A percentile compares a stretch with the other conserved stretches of the same genome.
These are phyloP conservation scores for Xestia xanthographa DNA, from an alignment of 2,888 invertebrate genomes.

Conservation along the genomic window DNA sequence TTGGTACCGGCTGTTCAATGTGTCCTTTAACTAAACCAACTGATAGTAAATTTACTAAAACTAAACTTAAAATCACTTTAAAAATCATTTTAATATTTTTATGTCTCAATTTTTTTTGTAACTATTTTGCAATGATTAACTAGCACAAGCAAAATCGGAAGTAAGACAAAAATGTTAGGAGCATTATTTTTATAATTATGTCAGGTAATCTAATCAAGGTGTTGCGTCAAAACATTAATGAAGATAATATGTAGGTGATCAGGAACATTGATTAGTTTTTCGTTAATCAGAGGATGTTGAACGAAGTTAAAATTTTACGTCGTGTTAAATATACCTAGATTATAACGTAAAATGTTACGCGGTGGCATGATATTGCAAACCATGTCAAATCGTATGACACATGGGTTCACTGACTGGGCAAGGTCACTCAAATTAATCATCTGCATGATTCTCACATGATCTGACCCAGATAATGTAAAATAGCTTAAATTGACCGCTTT, in stretches of 20 bases:
- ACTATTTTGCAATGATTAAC: not conserved
- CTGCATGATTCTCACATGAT: not conserved
- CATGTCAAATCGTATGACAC: not conserved
- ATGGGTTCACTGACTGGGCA: not conserved
- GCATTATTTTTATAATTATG: constrained; percentile 42
- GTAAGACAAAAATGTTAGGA: not conserved
- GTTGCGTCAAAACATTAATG: not conserved
- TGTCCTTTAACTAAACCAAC: constrained; percentile 47
- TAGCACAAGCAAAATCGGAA: constrained; percentile 8
- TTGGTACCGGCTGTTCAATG: constrained; percentile 45
- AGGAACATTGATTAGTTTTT: constrained; percentile 21
- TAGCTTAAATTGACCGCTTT: too few species aligned
- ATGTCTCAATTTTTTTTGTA: not conserved
- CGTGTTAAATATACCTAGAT: not conserved
- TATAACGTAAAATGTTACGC: not conserved
- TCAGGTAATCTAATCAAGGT: constrained; percentile 36
- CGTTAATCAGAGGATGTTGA: constrained; percentile 29
- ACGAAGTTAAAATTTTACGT: constrained; percentile 4
- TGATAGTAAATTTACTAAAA: constrained; percentile 39
- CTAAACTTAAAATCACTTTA: constrained; percentile 34
- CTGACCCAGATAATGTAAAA: not conserved
- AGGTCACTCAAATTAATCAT: not conserved
- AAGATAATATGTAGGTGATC: constrained; percentile 17
- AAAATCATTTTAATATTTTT: constrained; percentile 31
- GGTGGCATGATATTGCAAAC: not conserved